Evolutionary conservation across 2,113 vertebrate species (phyloP).

Genomic region (Calypte anna): DNA sequence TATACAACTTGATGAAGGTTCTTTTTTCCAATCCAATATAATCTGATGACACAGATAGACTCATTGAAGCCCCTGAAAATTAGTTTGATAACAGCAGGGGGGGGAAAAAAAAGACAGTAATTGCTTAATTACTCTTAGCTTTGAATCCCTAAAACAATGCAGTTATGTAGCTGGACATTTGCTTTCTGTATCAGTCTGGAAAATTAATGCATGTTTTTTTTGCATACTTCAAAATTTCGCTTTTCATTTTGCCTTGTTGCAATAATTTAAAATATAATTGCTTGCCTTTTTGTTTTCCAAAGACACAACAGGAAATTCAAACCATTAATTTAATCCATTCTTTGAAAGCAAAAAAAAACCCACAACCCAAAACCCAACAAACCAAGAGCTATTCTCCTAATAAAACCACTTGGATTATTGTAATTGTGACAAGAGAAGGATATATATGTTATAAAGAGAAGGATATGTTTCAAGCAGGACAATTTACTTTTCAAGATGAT

Average conservation of each 20-base stretch:
- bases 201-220: not conserved
- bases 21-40: not conserved
- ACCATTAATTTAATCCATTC: not conserved
- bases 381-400: not conserved
- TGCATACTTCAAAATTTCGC: not conserved
- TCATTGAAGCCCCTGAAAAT: not conserved
- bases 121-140: not conserved
- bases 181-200: not conserved
- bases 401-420: not conserved
- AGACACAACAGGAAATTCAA: not conserved
- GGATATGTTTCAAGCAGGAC: not conserved
- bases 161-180: not conserved
- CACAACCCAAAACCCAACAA: not conserved
- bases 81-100: not conserved
- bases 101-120: not conserved
- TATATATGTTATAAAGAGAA: not conserved
- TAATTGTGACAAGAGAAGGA: not conserved
- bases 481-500: not conserved
- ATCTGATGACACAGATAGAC: not conserved
- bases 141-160: not conserved
- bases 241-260: not conserved
- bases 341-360: not conserved
- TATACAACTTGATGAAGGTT: not conserved
- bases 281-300: not conserved
- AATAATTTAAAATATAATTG: not conserved